Conservation (phyloP, 2,888 invertebrate genomes). For the Tribolium freemani region DNA sequence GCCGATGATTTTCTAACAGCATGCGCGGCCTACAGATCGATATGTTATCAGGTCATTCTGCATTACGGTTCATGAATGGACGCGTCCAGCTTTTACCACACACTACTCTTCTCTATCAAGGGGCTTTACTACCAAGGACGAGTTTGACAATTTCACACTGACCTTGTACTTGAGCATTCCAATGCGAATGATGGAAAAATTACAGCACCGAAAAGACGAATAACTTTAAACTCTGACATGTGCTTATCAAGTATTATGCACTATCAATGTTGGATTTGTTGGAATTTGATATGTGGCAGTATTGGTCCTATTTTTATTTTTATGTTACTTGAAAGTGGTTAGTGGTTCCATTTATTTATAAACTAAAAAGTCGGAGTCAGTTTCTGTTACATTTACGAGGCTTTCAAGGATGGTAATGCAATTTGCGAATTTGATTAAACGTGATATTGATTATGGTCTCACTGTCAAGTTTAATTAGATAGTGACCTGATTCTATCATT, state of each 20-base stretch:
- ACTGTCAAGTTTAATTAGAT: neutral
- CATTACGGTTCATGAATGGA: conserved; percentile 34
- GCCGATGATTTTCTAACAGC: conserved; percentile 20
- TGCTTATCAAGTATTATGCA: neutral
- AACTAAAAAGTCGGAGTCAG: neutral
- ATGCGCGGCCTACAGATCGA: conserved; percentile 32
- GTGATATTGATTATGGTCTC: conserved; percentile 1
- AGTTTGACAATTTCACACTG: neutral
- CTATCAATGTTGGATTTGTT: neutral
- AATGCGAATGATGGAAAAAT: neutral
- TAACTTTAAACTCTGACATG: neutral
- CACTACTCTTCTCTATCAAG: neutral
- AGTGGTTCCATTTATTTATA: neutral
- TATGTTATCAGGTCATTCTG: conserved; percentile 29
- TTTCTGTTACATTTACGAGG: neutral
- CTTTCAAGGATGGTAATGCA: conserved; percentile 5
- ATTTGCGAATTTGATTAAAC: conserved; percentile 6
- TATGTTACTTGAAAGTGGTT: too few relatives aligned
- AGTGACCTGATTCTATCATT: neutral
- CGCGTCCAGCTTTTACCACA: conserved; percentile 10
- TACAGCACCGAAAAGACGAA: neutral
- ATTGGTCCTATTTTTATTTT: too few relatives aligned
- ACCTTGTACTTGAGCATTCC: neutral
- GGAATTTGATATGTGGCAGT: too few relatives aligned
- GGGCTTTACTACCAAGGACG: neutral